Evolutionary conservation across 1,140 invertebrate genomes (phyloP), one percentile per base, ranked within the genome.

Genomic region (Listronotus oregonensis): DNA sequence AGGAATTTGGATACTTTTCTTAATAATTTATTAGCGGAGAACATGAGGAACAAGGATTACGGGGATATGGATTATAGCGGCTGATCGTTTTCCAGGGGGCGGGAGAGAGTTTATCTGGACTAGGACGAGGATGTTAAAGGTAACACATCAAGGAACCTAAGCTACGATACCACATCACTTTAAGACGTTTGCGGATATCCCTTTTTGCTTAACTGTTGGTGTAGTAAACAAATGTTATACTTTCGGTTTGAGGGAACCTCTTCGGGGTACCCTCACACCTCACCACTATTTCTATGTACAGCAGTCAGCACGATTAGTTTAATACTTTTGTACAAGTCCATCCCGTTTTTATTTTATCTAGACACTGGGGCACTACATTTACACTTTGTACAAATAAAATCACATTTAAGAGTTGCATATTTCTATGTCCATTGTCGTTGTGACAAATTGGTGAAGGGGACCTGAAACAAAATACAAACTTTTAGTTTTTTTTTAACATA

Each of bases 341-440:
- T 49, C 46, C 42, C 50, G 68, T 52, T 57, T 64, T 69, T 42
- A 49, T 64, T 64, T 68, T 71, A 76, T 75, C 72, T 75, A 79
- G 74, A 78, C 75, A 79, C 77, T 77, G 77, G 75, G 76, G 71
- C 75, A 78, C 77, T 79, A 79, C 77, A 79, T 79, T 78, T 79
- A 79, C 77, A 79, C 76, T 79, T 79, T 79, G 77, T 79, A 79
- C 77, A 79, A 71, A 75, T 73, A 77, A 76, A 79, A 79, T 79
- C 77, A 79, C 77, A 79, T 78, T 79, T 77, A 79, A 77, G 73
- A 78, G 77, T 78, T 77, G 78, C 76, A 74, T 75, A 78, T 77
- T 77, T 78, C 72, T 75, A 78, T 77, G 76, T 78, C 75, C 75
- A 74, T 77, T 72, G 74, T 77, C 75, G 76, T 76, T 74, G 76